A percentile compares a stretch with the other conserved stretches of the same genome.
Conservation (phyloP, 2,113 vertebrate species). For the Rallus limicola region DNA sequence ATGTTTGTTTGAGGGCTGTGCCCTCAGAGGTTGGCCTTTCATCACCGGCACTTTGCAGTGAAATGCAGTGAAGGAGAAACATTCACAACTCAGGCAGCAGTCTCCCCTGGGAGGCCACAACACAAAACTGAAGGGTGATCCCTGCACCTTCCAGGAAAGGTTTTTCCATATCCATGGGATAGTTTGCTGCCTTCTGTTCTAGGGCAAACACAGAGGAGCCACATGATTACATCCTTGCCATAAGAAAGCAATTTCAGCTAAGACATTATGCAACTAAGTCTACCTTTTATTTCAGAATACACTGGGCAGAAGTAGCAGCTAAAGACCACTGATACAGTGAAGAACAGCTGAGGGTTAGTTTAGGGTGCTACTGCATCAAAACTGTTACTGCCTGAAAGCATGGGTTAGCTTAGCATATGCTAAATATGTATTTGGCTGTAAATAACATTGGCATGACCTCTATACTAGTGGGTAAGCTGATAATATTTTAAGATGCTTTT, state of each 20-base stretch:
- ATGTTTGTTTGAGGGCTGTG: neutral
- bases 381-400: neutral
- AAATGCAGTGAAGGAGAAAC: neutral
- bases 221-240: neutral
- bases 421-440: neutral
- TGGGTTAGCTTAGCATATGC: neutral
- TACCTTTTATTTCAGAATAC: neutral
- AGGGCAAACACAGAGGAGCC: neutral
- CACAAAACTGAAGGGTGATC: neutral
- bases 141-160: neutral
- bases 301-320: neutral
- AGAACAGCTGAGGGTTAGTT: neutral
- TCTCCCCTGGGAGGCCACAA: neutral
- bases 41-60: neutral
- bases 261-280: neutral
- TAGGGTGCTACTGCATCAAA: neutral
- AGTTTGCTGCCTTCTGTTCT: neutral
- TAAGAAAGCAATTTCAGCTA: neutral
- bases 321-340: neutral
- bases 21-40: neutral
- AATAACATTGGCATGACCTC: neutral
- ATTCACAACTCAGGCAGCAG: neutral
- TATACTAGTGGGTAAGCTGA: neutral
- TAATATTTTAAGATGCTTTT: conserved; percentile 28
- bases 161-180: neutral